Evolutionary conservation across 2,113 vertebrate genomes (phyloP).

Genomic region (Ciconia boyciana): DNA sequence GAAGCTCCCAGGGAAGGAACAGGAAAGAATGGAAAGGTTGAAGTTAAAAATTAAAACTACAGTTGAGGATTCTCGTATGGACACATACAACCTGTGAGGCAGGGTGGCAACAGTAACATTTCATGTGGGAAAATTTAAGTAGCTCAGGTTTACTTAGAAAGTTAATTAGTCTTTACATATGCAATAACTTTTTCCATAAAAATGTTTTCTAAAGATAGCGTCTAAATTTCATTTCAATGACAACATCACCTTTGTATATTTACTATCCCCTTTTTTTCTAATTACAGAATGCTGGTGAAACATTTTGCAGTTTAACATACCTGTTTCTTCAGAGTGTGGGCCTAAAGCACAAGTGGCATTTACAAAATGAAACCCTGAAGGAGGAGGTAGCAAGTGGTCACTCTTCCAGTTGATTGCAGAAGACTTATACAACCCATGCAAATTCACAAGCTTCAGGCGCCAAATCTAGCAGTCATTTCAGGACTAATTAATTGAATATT

Average conservation of each 20-base stretch:
- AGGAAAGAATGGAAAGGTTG: not conserved
- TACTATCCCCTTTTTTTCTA: not conserved
- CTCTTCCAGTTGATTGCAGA: not conserved
- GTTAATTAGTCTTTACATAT: not conserved
- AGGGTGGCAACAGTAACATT: not conserved
- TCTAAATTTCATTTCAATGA: not conserved
- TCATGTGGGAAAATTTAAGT: not conserved
- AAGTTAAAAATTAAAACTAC: not conserved
- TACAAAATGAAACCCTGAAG: not conserved
- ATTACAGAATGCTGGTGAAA: not conserved
- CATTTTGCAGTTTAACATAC: not conserved
- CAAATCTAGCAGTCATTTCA: not conserved
- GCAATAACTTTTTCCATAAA: not conserved
- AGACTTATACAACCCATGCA: not conserved
- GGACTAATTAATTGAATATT: not conserved
- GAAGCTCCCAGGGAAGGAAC: not conserved
- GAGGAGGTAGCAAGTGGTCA: not conserved
- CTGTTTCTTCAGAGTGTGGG: not conserved
- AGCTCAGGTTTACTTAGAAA: not conserved
- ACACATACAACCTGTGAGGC: not conserved
- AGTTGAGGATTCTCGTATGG: not conserved
- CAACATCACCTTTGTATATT: not conserved
- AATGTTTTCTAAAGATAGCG: not conserved
- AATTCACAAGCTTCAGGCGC: not conserved
- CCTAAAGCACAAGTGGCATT: not conserved